Base-by-base conservation (phyloP, 1,140 invertebrate species). In the Cyclargus thomasi region DNA sequence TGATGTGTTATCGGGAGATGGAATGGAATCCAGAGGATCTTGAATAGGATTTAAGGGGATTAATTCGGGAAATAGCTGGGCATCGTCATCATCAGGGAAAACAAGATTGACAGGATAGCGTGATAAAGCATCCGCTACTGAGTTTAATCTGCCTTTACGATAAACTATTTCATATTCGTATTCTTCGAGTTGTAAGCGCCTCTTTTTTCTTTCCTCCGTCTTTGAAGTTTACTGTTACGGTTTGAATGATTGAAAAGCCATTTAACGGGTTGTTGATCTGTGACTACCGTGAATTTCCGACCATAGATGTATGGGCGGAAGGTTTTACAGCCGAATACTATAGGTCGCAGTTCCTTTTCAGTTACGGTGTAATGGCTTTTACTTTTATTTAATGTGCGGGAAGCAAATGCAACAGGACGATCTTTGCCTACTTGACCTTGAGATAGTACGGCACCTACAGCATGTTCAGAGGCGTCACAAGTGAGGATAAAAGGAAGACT, bases 191-290 rank as follows among this genome's bases (percentile, higher is more conserved):
- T 70, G 63, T 55, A 70, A 21, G 17, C 70, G 17, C 70, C 67
- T n/a, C n/a, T n/a, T n/a, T n/a, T n/a, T n/a, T n/a, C n/a, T n/a
- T n/a, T n/a, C n/a, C 70, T 11, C 70, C 67, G 68, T 36, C 67
- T 53, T 62, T 67, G 65, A 17, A 70, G 55, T 53, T 67, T 70
- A 17, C 67, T 68, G 0, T 65, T 35, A 0, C 78, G 80, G 59
- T 92, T 84, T 75, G 90, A 92, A 0, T 85, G 75, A 16, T 81
- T 82, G 36, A 83, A 81, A 20, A 93, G 71, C 87, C 88, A 93
- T 55, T 70, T 69, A 16, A 93, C 74, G 0, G 90, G 85, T 68
- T 75, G 76, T 65, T 93, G 92, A 65, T 93, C 92, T 0, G 91
- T 93, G 5, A 89, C 62, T 0, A 93, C 77, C 10, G 53, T 83